Percentiles rank a stretch among this genome's conserved stretches.
Conservation (phyloP, 2,888 invertebrate genomes). For the Agrilus biguttatus region DNA sequence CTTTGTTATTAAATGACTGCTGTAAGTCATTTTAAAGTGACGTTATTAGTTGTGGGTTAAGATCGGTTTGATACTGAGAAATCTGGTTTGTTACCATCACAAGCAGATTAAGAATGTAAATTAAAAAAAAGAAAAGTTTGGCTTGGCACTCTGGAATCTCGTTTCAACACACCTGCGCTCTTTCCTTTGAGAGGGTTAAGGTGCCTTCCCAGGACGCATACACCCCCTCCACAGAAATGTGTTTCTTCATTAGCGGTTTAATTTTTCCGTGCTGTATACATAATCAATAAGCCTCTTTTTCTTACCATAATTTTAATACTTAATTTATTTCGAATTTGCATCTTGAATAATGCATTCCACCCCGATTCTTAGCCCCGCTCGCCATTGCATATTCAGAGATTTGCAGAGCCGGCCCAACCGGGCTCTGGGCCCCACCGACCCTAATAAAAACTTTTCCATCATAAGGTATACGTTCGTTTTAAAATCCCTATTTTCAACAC, state of each 20-base stretch:
- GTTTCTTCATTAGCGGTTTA: slow-evolving; percentile 35
- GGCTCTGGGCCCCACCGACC: too few relatives aligned
- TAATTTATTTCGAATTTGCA: slow-evolving; percentile 38
- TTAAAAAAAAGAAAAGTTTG: slow-evolving; percentile 18
- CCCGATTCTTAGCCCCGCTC: slow-evolving; percentile 24
- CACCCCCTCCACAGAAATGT: slow-evolving; percentile 23
- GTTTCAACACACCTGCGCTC: slow-evolving; percentile 13
- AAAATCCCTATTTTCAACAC: too few relatives aligned
- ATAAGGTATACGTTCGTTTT: too few relatives aligned
- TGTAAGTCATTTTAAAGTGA: too few relatives aligned
- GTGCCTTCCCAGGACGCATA: slow-evolving; percentile 7
- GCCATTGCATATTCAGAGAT: slow-evolving; percentile 9
- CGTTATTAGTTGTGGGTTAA: too few relatives aligned
- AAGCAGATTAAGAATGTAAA: slow-evolving; percentile 27
- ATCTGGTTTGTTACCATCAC: slow-evolving; percentile 12
- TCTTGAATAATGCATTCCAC: slow-evolving; percentile 35
- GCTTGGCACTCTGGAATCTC: slow-evolving; percentile 10
- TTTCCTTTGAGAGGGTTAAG: slow-evolving; percentile 17
- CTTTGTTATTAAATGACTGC: too few relatives aligned
- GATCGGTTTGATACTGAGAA: too few relatives aligned
- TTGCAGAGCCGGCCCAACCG: too few relatives aligned
- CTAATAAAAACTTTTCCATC: too few relatives aligned
- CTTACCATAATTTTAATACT: slow-evolving; percentile 35
- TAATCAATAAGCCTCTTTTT: slow-evolving; percentile 32
- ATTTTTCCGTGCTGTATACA: slow-evolving; percentile 36